Evolutionary conservation across 2,113 vertebrate genomes (phyloP).

Genomic region (Callorhinus ursinus): DNA sequence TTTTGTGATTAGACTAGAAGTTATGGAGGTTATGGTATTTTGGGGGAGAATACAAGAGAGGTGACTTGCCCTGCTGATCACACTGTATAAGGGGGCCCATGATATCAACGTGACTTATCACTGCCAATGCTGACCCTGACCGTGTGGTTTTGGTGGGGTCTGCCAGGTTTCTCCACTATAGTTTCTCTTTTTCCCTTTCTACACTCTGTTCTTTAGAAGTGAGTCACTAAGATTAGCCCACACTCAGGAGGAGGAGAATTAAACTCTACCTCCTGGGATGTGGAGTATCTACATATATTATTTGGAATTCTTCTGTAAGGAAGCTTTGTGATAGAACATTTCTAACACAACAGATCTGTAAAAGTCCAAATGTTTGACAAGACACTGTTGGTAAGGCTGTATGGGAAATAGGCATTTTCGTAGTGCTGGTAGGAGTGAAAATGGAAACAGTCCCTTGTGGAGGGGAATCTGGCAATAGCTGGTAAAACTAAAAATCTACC

Average conservation of each 20-base stretch:
- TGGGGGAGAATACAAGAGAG: not conserved
- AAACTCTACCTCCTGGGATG: not conserved
- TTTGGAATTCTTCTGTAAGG: constrained; percentile 34
- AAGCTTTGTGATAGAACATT: constrained; percentile 39
- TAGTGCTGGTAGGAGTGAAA: not conserved
- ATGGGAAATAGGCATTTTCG: not conserved
- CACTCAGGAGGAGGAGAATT: not conserved
- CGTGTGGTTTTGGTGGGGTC: not conserved
- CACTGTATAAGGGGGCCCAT: not conserved
- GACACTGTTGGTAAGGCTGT: constrained; percentile 18
- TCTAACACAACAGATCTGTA: constrained; percentile 31
- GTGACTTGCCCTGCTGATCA: not conserved
- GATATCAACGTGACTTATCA: not conserved
- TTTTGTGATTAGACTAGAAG: constrained; percentile 10
- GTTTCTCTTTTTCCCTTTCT: constrained; percentile 8
- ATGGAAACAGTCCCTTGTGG: not conserved
- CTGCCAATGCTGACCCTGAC: not conserved
- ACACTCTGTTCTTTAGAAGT: not conserved
- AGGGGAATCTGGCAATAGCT: constrained; percentile 36
- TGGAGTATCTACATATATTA: not conserved
- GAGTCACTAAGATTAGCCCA: constrained; percentile 29
- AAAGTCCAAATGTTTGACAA: constrained; percentile 59
- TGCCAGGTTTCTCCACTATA: not conserved
- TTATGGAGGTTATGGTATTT: not conserved
- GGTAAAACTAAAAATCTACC: constrained; percentile 15